These are phyloP conservation scores for Meda fulgida DNA, from an alignment of 2,797 vertebrate genomes.

Conservation along the genomic window DNA sequence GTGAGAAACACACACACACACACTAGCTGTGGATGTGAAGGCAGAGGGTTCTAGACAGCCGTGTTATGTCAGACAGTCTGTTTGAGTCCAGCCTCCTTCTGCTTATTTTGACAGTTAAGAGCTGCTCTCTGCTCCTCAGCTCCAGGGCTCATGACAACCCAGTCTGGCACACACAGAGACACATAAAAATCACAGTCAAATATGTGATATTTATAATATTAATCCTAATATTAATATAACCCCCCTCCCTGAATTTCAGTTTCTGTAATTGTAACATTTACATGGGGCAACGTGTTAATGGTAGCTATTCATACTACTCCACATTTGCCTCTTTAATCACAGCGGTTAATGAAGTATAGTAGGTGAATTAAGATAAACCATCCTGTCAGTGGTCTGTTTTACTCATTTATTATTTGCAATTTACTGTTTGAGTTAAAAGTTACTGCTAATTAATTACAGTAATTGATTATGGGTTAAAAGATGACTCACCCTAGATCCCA, in stretches of 20 bases:
- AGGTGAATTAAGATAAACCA: neutral
- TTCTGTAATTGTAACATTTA: neutral
- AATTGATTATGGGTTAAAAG: constrained; percentile 19
- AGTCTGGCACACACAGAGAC: constrained; percentile 12
- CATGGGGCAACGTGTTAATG: neutral
- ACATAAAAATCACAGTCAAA: neutral
- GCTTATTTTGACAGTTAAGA: constrained; percentile 49
- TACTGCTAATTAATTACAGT: neutral
- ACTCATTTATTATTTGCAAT: neutral
- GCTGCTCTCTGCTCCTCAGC: constrained; percentile 17
- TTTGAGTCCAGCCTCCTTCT: constrained; percentile 46
- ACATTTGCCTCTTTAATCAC: neutral
- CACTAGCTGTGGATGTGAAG: neutral
- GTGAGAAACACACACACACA: constrained; percentile 3
- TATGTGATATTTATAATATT: neutral
- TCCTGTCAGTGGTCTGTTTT: neutral
- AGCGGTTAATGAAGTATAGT: neutral
- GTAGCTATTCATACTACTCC: neutral
- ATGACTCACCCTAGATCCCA: neutral
- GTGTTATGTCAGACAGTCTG: constrained; percentile 56
- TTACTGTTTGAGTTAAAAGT: neutral
- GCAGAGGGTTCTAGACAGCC: constrained; percentile 36
- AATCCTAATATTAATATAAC: neutral
- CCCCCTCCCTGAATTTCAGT: neutral
- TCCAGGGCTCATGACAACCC: constrained; percentile 14